These are phyloP conservation scores for Forbesichthys papilliferus DNA, from an alignment of 2,113 vertebrate genomes.

Conservation along the genomic window DNA sequence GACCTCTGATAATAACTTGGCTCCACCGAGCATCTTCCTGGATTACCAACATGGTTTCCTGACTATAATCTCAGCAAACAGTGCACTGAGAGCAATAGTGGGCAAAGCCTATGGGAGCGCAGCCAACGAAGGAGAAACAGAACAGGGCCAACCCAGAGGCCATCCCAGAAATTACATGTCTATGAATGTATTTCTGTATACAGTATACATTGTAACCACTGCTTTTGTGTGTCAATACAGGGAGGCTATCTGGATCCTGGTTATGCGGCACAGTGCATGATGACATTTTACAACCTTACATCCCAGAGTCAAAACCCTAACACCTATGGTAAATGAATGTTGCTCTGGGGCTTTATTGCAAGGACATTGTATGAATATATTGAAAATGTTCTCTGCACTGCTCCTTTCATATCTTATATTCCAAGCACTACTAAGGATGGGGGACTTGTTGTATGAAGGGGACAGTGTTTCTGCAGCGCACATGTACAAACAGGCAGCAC, in stretches of 20 bases:
- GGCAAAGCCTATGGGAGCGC: too few species aligned
- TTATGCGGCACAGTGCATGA: slow-evolving; percentile 64
- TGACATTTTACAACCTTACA: slow-evolving; percentile 77
- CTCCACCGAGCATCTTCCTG: too few species aligned
- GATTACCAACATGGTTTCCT: too few species aligned
- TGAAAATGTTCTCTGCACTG: too few species aligned
- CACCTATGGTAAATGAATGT: slow-evolving; percentile 65
- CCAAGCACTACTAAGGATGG: slow-evolving; percentile 78
- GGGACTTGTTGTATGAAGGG: slow-evolving; percentile 73
- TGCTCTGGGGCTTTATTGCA: neutral
- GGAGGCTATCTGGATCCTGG: slow-evolving; percentile 57
- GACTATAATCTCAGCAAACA: too few species aligned
- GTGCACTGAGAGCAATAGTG: too few species aligned
- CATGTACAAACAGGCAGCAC: slow-evolving; percentile 77
- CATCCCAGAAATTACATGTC: neutral
- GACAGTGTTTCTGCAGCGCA: slow-evolving; percentile 67
- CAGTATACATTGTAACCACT: neutral
- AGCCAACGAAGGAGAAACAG: too few species aligned
- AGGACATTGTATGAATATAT: neutral
- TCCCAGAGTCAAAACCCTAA: slow-evolving; percentile 65
- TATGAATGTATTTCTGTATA: neutral
- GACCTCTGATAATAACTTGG: too few species aligned
- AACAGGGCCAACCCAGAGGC: too few species aligned
- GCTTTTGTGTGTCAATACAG: slow-evolving; percentile 39
- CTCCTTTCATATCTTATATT: neutral